These are phyloP conservation scores for Bucco capensis DNA, from an alignment of 2,113 vertebrate species.

Conservation along the genomic window DNA sequence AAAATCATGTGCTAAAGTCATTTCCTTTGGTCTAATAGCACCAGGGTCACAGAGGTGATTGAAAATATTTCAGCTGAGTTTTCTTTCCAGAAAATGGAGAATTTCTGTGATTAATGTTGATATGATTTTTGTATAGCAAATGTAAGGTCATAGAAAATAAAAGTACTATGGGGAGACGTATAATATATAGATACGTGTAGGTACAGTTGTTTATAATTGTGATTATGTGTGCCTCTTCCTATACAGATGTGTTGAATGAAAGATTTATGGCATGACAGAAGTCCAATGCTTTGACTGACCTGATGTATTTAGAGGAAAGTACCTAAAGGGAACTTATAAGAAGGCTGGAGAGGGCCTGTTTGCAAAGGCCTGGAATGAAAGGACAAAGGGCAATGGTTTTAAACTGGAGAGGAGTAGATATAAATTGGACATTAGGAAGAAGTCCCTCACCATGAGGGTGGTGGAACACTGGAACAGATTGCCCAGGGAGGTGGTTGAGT, in stretches of 20 bases:
- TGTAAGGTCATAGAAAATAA: background rate
- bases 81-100: background rate
- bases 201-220: background rate
- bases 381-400: no score
- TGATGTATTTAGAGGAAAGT: background rate
- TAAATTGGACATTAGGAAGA: no score
- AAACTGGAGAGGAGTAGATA: no score
- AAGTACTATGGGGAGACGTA: background rate
- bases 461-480: no score
- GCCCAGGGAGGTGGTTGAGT: no score
- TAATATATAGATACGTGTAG: background rate
- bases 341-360: no score
- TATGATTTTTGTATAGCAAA: background rate
- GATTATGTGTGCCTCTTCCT: background rate
- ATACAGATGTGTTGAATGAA: background rate
- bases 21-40: background rate
- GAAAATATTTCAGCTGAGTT: background rate
- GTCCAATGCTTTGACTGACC: background rate
- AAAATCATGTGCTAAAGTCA: background rate
- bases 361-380: no score
- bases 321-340: no score
- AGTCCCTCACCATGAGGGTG: no score
- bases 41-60: background rate
- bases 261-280: background rate
- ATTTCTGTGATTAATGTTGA: background rate